phyloP scores from a whole-genome alignment of 2,888 invertebrate species.

The Phrixothrix hirtus region DNA sequence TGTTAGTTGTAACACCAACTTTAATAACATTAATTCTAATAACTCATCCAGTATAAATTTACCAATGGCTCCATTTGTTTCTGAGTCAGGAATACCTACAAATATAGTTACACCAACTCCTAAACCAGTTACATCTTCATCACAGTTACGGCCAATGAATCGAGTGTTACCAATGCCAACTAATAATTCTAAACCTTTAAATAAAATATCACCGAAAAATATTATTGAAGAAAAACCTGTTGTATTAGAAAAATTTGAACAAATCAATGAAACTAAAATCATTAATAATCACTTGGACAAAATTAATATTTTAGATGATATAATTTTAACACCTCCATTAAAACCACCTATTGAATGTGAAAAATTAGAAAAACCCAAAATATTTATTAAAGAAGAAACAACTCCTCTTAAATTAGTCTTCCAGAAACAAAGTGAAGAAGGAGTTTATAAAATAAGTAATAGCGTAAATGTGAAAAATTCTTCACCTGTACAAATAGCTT shows the following conservation, averaged over 20 bases:
- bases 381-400: slow-evolving; percentile 13
- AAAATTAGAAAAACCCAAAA: slow-evolving; percentile 20
- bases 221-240: slow-evolving; percentile 14
- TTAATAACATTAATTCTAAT: slow-evolving; percentile 38
- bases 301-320: slow-evolving; percentile 22
- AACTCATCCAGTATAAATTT: slow-evolving; percentile 61
- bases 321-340: slow-evolving; percentile 42
- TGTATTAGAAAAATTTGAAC: slow-evolving; percentile 19
- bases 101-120: slow-evolving; percentile 73
- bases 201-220: slow-evolving; percentile 11
- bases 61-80: slow-evolving; percentile 61
- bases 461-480: slow-evolving; percentile 36
- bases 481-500: slow-evolving; percentile 53
- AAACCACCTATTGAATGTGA: slow-evolving; percentile 14
- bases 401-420: slow-evolving; percentile 54
- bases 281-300: neutral
- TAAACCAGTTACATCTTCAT: slow-evolving; percentile 50
- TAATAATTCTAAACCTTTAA: slow-evolving; percentile 47
- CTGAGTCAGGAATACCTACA: slow-evolving; percentile 68
- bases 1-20: slow-evolving; percentile 35
- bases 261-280: slow-evolving; percentile 6
- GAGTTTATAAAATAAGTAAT: slow-evolving; percentile 57
- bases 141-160: slow-evolving; percentile 70
- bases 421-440: slow-evolving; percentile 58
- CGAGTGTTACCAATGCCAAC: slow-evolving; percentile 79